Conservation (phyloP, 1,140 invertebrate species). For the Papilio machaon region DNA sequence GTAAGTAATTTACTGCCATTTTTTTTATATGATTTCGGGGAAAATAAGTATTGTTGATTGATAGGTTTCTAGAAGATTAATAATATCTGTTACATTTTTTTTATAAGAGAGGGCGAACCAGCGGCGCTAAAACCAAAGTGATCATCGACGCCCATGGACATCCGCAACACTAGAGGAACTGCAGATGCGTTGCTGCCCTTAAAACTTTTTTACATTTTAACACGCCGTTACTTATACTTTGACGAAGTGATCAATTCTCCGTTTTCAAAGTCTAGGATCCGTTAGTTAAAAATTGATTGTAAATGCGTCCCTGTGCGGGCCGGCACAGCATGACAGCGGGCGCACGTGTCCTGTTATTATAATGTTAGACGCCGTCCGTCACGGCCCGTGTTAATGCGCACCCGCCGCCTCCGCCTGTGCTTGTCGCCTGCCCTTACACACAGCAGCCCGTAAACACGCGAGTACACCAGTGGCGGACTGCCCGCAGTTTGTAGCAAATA, state of each 20-base stretch:
- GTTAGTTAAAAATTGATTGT: background rate
- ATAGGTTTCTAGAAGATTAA: background rate
- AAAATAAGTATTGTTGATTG: background rate
- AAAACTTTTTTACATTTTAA: too few relatives aligned
- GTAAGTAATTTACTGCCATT: too few relatives aligned
- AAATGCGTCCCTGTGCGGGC: constrained; percentile 53
- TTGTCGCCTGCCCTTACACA: constrained; percentile 38
- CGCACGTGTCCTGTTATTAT: constrained; percentile 59
- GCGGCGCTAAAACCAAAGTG: too few relatives aligned
- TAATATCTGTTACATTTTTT: too few relatives aligned
- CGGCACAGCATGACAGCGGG: constrained; percentile 45
- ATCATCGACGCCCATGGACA: too few relatives aligned
- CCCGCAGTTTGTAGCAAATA: constrained; percentile 17
- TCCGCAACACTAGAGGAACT: too few relatives aligned
- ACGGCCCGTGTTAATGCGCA: constrained; percentile 65
- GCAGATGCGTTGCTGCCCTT: too few relatives aligned
- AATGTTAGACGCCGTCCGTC: constrained; percentile 65
- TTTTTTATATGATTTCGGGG: background rate
- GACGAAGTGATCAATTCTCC: too few relatives aligned
- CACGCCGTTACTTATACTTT: too few relatives aligned
- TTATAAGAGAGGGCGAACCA: too few relatives aligned
- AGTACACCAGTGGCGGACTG: background rate
- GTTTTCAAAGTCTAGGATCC: too few relatives aligned
- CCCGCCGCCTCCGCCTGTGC: constrained; percentile 46
- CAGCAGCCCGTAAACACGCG: constrained; percentile 32